Percentiles rank a stretch among this genome's conserved stretches.
Evolutionary conservation across 1,140 invertebrate species (phyloP).

Genomic region (Gryllus bimaculatus): DNA sequence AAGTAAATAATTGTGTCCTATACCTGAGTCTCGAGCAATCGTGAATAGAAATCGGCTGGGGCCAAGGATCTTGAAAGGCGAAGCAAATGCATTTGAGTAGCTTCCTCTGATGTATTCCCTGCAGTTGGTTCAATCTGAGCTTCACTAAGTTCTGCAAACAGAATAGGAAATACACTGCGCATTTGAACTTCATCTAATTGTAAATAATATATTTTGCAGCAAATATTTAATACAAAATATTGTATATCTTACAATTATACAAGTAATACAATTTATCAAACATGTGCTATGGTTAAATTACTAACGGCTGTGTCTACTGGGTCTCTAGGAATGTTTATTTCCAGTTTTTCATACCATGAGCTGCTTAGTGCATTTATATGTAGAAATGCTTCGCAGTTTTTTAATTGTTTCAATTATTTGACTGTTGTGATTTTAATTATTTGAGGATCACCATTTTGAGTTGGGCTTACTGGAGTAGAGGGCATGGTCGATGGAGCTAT

Average conservation of each 20-base stretch:
- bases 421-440: constrained; percentile 51
- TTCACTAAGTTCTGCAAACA: constrained; percentile 71
- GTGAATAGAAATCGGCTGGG: constrained; percentile 79
- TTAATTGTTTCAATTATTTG: constrained; percentile 80
- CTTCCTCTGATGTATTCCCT: constrained; percentile 91
- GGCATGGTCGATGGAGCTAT: constrained; percentile 35
- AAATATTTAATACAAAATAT: too few species aligned
- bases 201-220: not conserved
- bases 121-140: constrained; percentile 80
- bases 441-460: constrained; percentile 50
- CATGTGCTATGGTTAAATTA: not conserved
- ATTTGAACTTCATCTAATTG: not conserved
- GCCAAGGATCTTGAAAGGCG: constrained; percentile 73
- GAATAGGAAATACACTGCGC: not conserved
- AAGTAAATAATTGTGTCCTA: constrained; percentile 25
- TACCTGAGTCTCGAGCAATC: constrained; percentile 78
- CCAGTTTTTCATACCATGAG: constrained; percentile 89
- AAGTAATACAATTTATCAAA: not conserved
- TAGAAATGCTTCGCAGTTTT: constrained; percentile 94
- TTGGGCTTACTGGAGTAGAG: constrained; percentile 36
- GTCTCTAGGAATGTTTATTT: constrained; percentile 85
- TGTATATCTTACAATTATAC: too few species aligned
- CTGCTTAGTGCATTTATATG: constrained; percentile 94
- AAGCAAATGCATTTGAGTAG: constrained; percentile 82
- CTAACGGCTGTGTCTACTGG: constrained; percentile 76